These are phyloP conservation scores for Choristoneura fumiferana DNA, from an alignment of 1,140 invertebrate genomes.

Conservation along the genomic window DNA sequence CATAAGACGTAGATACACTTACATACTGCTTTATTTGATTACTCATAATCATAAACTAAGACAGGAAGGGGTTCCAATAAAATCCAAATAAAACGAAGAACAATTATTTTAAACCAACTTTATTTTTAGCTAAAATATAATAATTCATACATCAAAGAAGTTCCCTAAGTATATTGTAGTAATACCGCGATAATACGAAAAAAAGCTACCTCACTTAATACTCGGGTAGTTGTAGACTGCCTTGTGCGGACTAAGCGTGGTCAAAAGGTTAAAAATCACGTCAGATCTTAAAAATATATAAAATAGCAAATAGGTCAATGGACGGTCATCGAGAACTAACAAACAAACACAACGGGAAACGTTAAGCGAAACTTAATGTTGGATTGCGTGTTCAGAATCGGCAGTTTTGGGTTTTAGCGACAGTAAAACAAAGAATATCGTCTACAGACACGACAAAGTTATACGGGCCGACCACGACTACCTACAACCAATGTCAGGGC, in stretches of 20 bases:
- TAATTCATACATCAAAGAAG: constrained; percentile 78
- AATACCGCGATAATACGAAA: constrained; percentile 65
- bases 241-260: constrained; percentile 45
- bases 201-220: constrained; percentile 57
- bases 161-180: constrained; percentile 67
- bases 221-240: constrained; percentile 35
- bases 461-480: no score
- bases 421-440: no score
- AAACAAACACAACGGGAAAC: constrained; percentile 25
- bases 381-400: neutral
- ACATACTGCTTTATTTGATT: no score
- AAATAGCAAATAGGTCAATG: constrained; percentile 44
- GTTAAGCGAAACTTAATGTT: constrained; percentile 22
- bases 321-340: constrained; percentile 55
- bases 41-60: neutral
- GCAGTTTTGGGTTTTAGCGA: neutral
- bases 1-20: no score
- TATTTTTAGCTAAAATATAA: constrained; percentile 79
- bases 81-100: constrained; percentile 61
- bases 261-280: constrained; percentile 21
- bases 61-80: neutral
- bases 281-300: constrained; percentile 50
- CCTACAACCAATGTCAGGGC: no score
- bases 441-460: no score
- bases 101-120: constrained; percentile 74